A percentile compares a stretch with the other conserved stretches of the same genome.
phyloP scores from a whole-genome alignment of 2,797 vertebrate genomes.

The Chelon labrosus region DNA sequence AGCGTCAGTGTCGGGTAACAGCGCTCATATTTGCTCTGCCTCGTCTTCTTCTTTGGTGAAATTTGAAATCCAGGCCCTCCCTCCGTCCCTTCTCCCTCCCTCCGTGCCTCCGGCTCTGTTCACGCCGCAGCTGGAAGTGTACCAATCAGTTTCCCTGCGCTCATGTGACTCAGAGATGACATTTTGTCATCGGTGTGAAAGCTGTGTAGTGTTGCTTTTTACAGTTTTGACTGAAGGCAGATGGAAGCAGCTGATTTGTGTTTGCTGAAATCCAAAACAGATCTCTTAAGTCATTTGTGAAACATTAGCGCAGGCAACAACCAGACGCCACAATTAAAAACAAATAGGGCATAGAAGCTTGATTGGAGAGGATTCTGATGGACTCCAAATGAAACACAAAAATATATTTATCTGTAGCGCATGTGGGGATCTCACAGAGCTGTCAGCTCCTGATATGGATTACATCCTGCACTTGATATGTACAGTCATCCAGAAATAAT shows the following conservation, averaged over 20 bases:
- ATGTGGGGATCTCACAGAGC: slow-evolving; percentile 9
- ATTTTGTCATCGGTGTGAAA: slow-evolving; percentile 19
- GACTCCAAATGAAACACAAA: neutral
- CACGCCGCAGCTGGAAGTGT: slow-evolving; percentile 1
- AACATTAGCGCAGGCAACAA: neutral
- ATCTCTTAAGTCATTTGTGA: neutral
- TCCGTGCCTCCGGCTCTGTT: neutral
- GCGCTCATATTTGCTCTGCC: slow-evolving; percentile 41
- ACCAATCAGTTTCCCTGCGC: slow-evolving; percentile 16
- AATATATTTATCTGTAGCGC: slow-evolving; percentile 1
- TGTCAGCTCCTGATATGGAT: slow-evolving; percentile 31
- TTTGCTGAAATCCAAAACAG: slow-evolving; percentile 8
- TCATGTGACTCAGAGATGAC: slow-evolving; percentile 10
- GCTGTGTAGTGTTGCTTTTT: neutral
- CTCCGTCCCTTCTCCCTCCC: neutral
- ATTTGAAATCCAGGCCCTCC: slow-evolving; percentile 50
- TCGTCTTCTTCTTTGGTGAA: slow-evolving; percentile 24
- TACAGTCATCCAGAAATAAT: slow-evolving; percentile 53
- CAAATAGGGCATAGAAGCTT: neutral
- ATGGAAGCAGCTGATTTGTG: slow-evolving; percentile 8
- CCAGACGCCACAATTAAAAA: neutral
- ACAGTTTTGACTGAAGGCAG: slow-evolving; percentile 3
- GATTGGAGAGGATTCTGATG: too few relatives aligned
- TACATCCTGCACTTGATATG: slow-evolving; percentile 19
- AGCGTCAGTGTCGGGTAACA: slow-evolving; percentile 70